These are phyloP conservation scores for mouse (Mus musculus) DNA, from an alignment of 2,113 vertebrate genomes.

Conservation along the genomic window GRCm39 chr8:42546001-42546500, in stretches of 20 bases:
- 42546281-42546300: not conserved
- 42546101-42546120: not conserved
- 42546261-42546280: not conserved
- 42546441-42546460: not conserved
- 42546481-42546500: not conserved
- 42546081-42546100: fast-evolving
- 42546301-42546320: not conserved
- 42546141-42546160: not conserved
- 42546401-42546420: not conserved
- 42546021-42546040: not conserved
- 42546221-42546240: not conserved
- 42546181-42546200: not conserved
- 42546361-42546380: not conserved
- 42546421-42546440: not conserved
- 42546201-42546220: not conserved
- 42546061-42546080: fast-evolving
- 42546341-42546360: not conserved
- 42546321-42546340: not conserved
- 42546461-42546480: not conserved
- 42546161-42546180: not conserved
- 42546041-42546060: fast-evolving
- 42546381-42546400: not conserved
- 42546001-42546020: not conserved
- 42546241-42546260: not conserved
- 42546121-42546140: not conserved